These are phyloP conservation scores for Phylloscopus trochilus DNA, from an alignment of 2,113 vertebrate genomes.

Conservation along the genomic window DNA sequence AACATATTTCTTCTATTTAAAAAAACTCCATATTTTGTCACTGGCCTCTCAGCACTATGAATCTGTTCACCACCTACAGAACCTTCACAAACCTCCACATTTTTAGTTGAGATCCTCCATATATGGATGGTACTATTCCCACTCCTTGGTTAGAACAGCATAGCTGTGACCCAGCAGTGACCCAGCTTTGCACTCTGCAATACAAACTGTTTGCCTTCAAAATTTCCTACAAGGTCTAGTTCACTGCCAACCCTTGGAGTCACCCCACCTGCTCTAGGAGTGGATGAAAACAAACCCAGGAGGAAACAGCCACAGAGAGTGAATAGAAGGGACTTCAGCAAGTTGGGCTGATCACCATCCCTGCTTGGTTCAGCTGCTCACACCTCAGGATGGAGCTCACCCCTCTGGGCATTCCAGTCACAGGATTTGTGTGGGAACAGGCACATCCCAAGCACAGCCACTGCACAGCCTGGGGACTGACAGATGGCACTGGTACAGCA, in stretches of 20 bases:
- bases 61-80: neutral
- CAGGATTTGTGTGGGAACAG: neutral
- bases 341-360: neutral
- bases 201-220: neutral
- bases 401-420: neutral
- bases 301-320: neutral
- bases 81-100: neutral
- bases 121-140: neutral
- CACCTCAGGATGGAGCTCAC: neutral
- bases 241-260: neutral
- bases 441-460: neutral
- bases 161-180: neutral
- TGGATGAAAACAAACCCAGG: neutral
- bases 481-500: neutral
- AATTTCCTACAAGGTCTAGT: neutral
- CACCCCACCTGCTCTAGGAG: neutral
- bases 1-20: neutral
- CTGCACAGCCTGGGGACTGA: neutral
- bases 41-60: neutral
- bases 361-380: neutral
- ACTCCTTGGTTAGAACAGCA: neutral
- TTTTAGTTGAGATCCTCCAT: neutral
- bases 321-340: neutral
- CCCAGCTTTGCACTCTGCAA: neutral
- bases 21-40: neutral